Percentiles rank a stretch among this genome's conserved stretches.
These are phyloP conservation scores for Aleadryas rufinucha DNA, from an alignment of 2,113 vertebrate species.

Conservation along the genomic window DNA sequence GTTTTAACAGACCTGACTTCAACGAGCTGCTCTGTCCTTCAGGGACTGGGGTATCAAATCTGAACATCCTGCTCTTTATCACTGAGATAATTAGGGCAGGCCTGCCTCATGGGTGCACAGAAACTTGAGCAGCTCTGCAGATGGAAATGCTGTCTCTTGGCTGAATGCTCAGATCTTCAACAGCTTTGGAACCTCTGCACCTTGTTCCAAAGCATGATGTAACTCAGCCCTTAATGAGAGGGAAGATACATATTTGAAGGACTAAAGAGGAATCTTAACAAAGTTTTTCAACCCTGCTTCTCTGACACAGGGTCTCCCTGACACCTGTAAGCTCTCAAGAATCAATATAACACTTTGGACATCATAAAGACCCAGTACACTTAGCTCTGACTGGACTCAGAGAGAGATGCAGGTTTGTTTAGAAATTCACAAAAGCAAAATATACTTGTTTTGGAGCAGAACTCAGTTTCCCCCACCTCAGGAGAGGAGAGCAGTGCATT, in stretches of 20 bases:
- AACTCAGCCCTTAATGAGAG: neutral
- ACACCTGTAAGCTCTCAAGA: neutral
- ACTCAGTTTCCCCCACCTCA: neutral
- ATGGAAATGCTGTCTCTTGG: neutral
- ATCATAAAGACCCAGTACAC: neutral
- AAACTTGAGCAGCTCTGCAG: neutral
- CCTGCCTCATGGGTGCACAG: neutral
- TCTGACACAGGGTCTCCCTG: neutral
- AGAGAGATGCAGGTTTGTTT: neutral
- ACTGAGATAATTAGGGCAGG: neutral
- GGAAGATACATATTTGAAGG: neutral
- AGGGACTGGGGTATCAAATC: neutral
- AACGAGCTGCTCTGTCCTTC: neutral
- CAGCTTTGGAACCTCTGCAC: neutral
- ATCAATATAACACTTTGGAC: neutral
- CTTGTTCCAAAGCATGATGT: neutral
- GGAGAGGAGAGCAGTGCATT: neutral
- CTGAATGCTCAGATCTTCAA: neutral
- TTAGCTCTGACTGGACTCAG: neutral
- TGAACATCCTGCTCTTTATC: neutral
- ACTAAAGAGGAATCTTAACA: neutral
- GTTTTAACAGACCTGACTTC: neutral
- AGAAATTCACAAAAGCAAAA: neutral
- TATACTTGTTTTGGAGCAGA: neutral
- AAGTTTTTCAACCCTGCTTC: neutral